phyloP scores from a whole-genome alignment of 2,888 invertebrate species.

The Cyaniris semiargus region DNA sequence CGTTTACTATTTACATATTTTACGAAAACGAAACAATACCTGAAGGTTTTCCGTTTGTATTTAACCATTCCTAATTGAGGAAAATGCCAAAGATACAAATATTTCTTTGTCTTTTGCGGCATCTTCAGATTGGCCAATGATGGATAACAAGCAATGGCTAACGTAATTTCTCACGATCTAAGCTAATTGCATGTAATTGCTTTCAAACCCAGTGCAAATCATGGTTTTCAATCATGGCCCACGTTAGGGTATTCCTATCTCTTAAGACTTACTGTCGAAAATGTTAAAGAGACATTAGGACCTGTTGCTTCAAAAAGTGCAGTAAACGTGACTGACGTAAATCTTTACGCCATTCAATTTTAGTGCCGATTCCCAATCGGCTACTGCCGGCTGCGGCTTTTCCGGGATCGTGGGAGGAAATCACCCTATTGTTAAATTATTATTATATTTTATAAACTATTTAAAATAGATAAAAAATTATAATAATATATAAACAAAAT shows the following conservation, averaged over 20 bases:
- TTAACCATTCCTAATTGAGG: neutral
- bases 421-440: no score
- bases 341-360: neutral
- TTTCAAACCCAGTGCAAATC: neutral
- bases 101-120: neutral
- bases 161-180: neutral
- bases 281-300: neutral
- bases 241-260: neutral
- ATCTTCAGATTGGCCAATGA: neutral
- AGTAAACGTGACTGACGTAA: neutral
- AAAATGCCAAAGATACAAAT: neutral
- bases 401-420: neutral
- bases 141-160: neutral
- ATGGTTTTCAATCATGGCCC: neutral
- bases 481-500: no score
- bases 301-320: neutral
- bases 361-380: neutral
- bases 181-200: neutral
- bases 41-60: neutral
- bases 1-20: constrained; percentile 21
- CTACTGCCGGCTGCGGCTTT: neutral
- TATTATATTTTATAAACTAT: no score
- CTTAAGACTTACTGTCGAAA: neutral
- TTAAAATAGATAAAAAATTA: no score
- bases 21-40: neutral